Conservation (phyloP, 2,888 invertebrate genomes). For the Neuroscelio doddi region DNA sequence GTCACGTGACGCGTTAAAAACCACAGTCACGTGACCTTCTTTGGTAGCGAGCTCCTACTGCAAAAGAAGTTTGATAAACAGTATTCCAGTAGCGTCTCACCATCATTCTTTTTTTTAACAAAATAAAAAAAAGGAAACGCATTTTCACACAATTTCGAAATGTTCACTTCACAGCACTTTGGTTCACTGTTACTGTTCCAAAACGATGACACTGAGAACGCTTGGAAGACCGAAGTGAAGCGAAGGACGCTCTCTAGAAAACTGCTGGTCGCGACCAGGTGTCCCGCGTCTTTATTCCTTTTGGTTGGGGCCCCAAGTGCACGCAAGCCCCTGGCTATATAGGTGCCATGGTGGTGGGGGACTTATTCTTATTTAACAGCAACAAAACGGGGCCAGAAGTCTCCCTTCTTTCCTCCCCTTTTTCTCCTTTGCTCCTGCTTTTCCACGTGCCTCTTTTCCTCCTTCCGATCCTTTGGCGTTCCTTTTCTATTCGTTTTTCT, state of each 20-base stretch:
- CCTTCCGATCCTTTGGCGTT: conserved; percentile 14
- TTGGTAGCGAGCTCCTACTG: no score
- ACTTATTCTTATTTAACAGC: conserved; percentile 69
- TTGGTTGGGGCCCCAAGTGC: conserved; percentile 64
- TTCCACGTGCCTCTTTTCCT: conserved; percentile 21
- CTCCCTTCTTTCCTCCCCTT: conserved; percentile 43
- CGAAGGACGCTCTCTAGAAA: conserved; percentile 57
- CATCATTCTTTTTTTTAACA: no score
- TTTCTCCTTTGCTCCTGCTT: conserved; percentile 14
- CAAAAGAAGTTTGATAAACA: no score
- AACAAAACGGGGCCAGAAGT: conserved; percentile 54
- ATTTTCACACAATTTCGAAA: no score
- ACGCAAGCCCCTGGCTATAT: conserved; percentile 58
- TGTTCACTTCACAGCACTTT: no score
- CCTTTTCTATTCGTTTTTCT: conserved; percentile 13
- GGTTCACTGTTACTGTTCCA: no score
- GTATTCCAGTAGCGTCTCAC: no score
- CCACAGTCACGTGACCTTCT: no score
- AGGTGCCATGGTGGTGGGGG: conserved; percentile 61
- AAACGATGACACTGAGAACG: no score
- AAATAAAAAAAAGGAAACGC: no score
- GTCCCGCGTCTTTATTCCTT: conserved; percentile 70
- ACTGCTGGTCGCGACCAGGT: conserved; percentile 67
- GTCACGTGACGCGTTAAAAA: no score
- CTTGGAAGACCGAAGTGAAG: no score